Conservation (phyloP, 2,113 vertebrate species). For the Bubo bubo region DNA sequence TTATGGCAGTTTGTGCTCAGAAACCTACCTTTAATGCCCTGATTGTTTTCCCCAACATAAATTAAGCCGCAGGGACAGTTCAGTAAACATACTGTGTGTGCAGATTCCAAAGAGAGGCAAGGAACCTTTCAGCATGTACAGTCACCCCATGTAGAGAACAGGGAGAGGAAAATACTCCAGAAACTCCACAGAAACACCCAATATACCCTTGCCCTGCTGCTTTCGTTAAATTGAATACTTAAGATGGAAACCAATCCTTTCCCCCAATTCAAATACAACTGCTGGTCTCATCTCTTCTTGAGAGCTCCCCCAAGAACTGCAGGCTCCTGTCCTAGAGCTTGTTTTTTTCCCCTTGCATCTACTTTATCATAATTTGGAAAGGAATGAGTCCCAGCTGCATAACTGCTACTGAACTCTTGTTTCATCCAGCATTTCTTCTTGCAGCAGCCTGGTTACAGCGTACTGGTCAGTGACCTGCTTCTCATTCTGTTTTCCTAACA, state of each 20-base stretch:
- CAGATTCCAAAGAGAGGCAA: not conserved
- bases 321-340: not conserved
- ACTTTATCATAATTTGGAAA: not conserved
- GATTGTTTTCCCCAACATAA: not conserved
- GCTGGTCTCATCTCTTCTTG: not conserved
- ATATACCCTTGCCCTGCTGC: not conserved
- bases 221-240: not conserved
- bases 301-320: not conserved
- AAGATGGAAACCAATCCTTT: not conserved
- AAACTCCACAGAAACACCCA: not conserved
- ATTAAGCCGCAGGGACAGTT: not conserved
- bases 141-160: rapidly evolving
- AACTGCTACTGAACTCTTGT: not conserved
- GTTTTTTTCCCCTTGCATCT: not conserved
- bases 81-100: not conserved
- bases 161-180: not conserved
- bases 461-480: not conserved
- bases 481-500: not conserved
- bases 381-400: not conserved
- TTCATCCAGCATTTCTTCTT: not conserved
- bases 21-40: not conserved
- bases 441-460: not conserved
- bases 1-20: not conserved
- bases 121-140: not conserved
- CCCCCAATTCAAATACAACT: not conserved